A percentile compares a stretch with the other conserved stretches of the same genome.
Evolutionary conservation across 2,113 vertebrate genomes (phyloP).

Genomic region (Cyphomyrus plagiostoma): DNA sequence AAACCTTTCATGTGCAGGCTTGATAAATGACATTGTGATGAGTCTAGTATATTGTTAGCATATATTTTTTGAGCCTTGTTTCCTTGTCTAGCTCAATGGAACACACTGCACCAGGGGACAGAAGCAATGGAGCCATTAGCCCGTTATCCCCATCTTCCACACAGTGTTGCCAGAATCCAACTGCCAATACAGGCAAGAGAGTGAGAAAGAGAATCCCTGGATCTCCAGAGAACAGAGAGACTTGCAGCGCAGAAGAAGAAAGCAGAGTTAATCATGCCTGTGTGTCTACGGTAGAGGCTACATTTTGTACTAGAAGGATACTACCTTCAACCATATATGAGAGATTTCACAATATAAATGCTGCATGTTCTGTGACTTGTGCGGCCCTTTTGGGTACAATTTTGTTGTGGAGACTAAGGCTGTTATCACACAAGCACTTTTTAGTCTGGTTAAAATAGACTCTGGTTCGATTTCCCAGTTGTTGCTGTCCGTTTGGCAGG

Average conservation of each 20-base stretch:
- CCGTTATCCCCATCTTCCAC: slow-evolving; percentile 47
- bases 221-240: slow-evolving; percentile 29
- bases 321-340: background rate
- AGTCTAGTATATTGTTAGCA: background rate
- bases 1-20: background rate
- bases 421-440: background rate
- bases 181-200: slow-evolving; percentile 42
- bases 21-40: background rate
- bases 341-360: background rate
- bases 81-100: slow-evolving; percentile 30
- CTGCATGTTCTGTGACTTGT: background rate
- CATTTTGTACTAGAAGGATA: background rate
- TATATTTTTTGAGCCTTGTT: background rate
- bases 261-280: background rate
- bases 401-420: background rate
- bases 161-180: slow-evolving; percentile 41
- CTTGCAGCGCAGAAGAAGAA: background rate
- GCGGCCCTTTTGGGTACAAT: background rate
- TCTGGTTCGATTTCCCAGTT: background rate
- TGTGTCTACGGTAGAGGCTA: slow-evolving; percentile 31
- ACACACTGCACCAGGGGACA: slow-evolving; percentile 20
- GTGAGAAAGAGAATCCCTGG: slow-evolving; percentile 32
- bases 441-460: background rate
- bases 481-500: no score
- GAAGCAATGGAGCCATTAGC: slow-evolving; percentile 32